Percentiles rank a stretch among this genome's conserved stretches.
Conservation (phyloP, 2,113 vertebrate species). For the Rhinolophus ferrumequinum region DNA sequence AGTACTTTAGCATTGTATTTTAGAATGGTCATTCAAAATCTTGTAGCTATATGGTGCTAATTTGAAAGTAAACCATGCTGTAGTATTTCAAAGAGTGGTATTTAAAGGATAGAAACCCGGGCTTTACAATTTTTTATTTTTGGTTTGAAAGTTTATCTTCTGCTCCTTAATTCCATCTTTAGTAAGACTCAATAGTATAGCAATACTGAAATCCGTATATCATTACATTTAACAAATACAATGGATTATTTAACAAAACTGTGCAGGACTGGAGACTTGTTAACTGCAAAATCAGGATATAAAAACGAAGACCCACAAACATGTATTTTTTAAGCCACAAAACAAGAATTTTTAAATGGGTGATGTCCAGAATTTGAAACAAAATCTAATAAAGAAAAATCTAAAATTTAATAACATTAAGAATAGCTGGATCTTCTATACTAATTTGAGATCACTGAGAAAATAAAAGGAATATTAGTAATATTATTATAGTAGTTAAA, state of each 20-base stretch:
- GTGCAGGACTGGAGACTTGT: neutral
- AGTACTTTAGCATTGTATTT: neutral
- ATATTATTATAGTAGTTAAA: constrained; percentile 25
- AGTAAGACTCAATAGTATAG: neutral
- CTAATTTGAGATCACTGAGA: neutral
- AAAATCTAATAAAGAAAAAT: constrained; percentile 48
- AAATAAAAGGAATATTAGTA: neutral
- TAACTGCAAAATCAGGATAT: constrained; percentile 23
- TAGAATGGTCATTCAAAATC: constrained; percentile 12
- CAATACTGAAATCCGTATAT: constrained; percentile 7
- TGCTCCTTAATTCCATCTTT: neutral
- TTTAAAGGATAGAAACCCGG: neutral
- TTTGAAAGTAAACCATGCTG: neutral
- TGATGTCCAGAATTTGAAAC: constrained; percentile 48
- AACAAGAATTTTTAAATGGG: constrained; percentile 8
- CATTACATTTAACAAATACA: too few species aligned
- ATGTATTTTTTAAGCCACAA: neutral
- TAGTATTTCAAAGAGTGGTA: neutral
- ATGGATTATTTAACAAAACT: neutral
- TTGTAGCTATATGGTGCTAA: neutral
- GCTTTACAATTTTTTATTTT: neutral
- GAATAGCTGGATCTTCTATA: neutral
- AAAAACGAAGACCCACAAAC: neutral
- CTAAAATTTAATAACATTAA: constrained; percentile 37
- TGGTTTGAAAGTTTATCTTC: constrained; percentile 33